Conservation (phyloP, 2,888 invertebrate species). For the Exocentrus adspersus region DNA sequence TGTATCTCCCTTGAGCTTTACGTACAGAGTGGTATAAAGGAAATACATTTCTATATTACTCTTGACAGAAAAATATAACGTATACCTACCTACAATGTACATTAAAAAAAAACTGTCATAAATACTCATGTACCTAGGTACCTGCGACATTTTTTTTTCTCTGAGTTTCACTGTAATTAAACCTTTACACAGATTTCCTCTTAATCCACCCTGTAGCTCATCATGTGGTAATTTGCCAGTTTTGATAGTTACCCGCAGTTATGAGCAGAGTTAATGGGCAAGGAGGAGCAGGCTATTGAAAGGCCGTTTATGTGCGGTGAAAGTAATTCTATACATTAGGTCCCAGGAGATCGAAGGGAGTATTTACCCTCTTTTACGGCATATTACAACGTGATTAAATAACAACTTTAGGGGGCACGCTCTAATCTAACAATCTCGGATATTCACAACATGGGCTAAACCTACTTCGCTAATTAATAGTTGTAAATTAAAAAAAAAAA, state of each 20-base stretch:
- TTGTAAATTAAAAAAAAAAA: no score
- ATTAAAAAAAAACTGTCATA: no score
- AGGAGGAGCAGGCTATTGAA: constrained; percentile 44
- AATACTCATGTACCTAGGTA: no score
- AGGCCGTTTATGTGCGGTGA: constrained; percentile 51
- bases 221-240: constrained; percentile 39
- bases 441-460: constrained; percentile 25
- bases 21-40: neutral
- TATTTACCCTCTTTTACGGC: constrained; percentile 57
- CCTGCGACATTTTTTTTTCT: no score
- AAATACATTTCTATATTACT: no score
- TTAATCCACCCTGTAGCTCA: constrained; percentile 10
- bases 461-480: neutral
- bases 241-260: constrained; percentile 35
- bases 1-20: constrained; percentile 23
- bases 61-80: no score
- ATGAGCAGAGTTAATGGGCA: constrained; percentile 47
- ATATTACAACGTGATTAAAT: constrained; percentile 61
- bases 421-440: constrained; percentile 37
- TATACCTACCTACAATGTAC: no score
- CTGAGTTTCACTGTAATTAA: no score
- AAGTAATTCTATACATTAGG: constrained; percentile 57
- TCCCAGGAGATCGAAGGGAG: constrained; percentile 50
- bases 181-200: neutral
- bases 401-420: constrained; percentile 55